Evolutionary conservation across 2,113 vertebrate species (phyloP).

Genomic region (Charina bottae): DNA sequence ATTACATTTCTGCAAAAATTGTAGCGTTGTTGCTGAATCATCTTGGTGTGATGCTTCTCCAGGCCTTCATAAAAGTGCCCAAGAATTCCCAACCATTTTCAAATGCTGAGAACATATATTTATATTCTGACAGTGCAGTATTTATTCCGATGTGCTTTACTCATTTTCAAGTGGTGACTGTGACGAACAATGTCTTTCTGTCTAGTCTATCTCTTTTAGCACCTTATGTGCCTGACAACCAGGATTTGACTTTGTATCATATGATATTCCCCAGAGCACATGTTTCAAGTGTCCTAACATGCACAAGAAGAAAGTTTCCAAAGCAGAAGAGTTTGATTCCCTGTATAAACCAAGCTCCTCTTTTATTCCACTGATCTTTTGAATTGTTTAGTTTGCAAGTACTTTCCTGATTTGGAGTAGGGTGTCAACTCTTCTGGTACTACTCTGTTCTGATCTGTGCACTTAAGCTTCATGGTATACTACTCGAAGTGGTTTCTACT

Average conservation of each 20-base stretch:
- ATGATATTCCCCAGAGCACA: not conserved
- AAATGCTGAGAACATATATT: not conserved
- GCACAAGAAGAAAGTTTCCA: not conserved
- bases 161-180: not conserved
- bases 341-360: not conserved
- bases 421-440: not conserved
- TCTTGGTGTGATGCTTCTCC: not conserved
- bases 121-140: not conserved
- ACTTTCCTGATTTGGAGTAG: not conserved
- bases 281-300: not conserved
- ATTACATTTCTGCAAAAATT: not conserved
- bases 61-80: not conserved
- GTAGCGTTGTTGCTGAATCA: not conserved
- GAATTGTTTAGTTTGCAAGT: not conserved
- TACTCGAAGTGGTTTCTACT: not conserved
- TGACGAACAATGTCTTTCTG: not conserved
- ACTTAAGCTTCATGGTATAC: not conserved
- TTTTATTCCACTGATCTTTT: not conserved
- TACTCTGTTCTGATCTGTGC: not conserved
- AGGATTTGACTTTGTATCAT: not conserved
- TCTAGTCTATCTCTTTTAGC: not conserved
- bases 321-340: not conserved
- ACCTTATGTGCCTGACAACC: not conserved
- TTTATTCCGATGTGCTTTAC: not conserved
- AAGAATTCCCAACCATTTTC: not conserved